Evolutionary conservation across 2,888 invertebrate genomes (phyloP).

Genomic region (Bedellia somnulentella): DNA sequence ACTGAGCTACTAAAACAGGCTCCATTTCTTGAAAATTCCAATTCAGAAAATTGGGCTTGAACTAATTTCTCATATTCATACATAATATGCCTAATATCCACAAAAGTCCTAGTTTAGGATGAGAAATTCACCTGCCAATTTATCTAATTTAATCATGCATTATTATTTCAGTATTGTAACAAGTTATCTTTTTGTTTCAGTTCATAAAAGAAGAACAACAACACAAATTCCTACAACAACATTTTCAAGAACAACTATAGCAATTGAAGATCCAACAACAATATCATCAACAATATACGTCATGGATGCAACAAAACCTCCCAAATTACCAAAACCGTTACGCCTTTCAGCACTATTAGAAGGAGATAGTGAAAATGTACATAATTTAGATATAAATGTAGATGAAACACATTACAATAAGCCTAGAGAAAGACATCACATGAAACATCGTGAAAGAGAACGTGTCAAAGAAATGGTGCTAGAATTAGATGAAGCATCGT

Average conservation of each 20-base stretch:
- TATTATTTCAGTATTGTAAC: too few species aligned
- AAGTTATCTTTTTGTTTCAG: slow-evolving; percentile 15
- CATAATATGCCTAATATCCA: too few species aligned
- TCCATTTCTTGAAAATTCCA: too few species aligned
- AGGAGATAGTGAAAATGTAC: slow-evolving; percentile 34
- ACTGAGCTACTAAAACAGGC: too few species aligned
- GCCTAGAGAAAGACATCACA: slow-evolving; percentile 21
- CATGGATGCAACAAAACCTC: slow-evolving; percentile 26
- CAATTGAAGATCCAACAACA: slow-evolving; percentile 13
- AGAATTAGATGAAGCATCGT: slow-evolving; percentile 30
- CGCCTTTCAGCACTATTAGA: slow-evolving; percentile 32
- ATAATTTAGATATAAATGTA: slow-evolving; percentile 37
- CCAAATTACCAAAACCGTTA: slow-evolving; percentile 39
- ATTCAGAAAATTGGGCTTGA: too few species aligned
- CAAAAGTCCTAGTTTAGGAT: too few species aligned
- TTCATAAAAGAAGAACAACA: slow-evolving; percentile 51
- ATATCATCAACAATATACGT: slow-evolving; percentile 21
- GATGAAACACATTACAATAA: slow-evolving; percentile 14
- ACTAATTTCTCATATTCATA: too few species aligned
- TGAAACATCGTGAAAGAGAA: slow-evolving; percentile 25
- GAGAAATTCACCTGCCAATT: too few species aligned
- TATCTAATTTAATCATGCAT: too few species aligned
- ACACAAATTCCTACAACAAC: too few species aligned
- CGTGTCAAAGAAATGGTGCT: slow-evolving; percentile 31
- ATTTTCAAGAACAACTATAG: slow-evolving; percentile 18